phyloP scores from a whole-genome alignment of 2,797 vertebrate genomes.

The Lophius americanus region DNA sequence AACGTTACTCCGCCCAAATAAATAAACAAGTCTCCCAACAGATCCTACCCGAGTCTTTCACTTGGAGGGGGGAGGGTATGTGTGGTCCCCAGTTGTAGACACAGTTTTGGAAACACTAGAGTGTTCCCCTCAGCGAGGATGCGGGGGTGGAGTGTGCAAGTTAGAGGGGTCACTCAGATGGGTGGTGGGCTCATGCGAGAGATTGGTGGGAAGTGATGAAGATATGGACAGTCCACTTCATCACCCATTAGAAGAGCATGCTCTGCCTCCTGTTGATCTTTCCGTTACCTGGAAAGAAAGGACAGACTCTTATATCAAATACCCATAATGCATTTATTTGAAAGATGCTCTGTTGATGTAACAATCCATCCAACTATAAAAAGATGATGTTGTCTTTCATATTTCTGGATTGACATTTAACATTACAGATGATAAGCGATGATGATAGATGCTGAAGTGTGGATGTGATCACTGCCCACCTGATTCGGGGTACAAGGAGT shows the following conservation, averaged over 20 bases:
- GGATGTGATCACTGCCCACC: constrained; percentile 75
- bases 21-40: constrained; percentile 90
- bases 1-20: constrained; percentile 72
- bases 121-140: no score
- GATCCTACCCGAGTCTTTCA: constrained; percentile 57
- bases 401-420: no score
- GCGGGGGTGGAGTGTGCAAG: constrained; percentile 6
- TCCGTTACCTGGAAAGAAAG: constrained; percentile 85
- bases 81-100: not conserved
- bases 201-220: constrained; percentile 37
- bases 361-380: no score
- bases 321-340: constrained; percentile 31
- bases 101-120: no score
- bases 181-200: constrained; percentile 71
- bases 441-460: not conserved
- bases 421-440: no score
- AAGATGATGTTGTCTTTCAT: no score
- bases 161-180: constrained; percentile 18
- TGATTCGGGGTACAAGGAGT: constrained; percentile 94
- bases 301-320: not conserved
- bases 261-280: constrained; percentile 98
- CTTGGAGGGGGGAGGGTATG: constrained; percentile 50
- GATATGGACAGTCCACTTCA: constrained; percentile 33
- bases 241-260: constrained; percentile 85
- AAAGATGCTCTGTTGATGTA: no score